These are phyloP conservation scores for Meteorus sp. DNA, from an alignment of 1,140 invertebrate species.

Conservation along the genomic window DNA sequence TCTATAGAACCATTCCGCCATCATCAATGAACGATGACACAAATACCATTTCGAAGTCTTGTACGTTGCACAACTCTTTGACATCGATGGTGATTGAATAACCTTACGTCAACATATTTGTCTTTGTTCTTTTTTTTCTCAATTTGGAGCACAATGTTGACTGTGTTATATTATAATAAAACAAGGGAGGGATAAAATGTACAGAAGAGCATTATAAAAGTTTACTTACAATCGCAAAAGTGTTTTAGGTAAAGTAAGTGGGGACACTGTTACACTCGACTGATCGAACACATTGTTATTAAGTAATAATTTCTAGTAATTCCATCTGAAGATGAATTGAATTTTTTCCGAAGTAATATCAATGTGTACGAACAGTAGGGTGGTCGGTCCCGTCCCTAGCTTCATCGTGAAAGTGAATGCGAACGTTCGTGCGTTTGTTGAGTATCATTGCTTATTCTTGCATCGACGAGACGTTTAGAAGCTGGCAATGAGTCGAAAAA, in stretches of 20 bases:
- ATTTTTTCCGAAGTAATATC: no score
- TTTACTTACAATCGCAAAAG: conserved; percentile 32
- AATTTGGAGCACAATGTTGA: conserved; percentile 27
- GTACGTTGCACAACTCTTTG: no score
- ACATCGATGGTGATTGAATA: no score
- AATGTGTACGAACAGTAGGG: conserved; percentile 46
- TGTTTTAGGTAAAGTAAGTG: neutral
- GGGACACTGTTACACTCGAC: conserved; percentile 50
- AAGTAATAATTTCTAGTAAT: neutral
- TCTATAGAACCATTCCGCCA: no score
- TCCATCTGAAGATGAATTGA: neutral
- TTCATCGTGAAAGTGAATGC: conserved; percentile 67
- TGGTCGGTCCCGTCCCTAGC: conserved; percentile 55
- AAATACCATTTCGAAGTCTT: no score
- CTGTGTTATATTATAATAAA: conserved; percentile 47
- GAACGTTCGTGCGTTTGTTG: conserved; percentile 62
- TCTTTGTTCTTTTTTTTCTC: conserved; percentile 15
- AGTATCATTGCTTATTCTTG: conserved; percentile 56
- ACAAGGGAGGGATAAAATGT: conserved; percentile 53
- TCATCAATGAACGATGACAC: no score
- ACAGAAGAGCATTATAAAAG: conserved; percentile 56
- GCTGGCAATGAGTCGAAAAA: conserved; percentile 87
- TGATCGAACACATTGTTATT: conserved; percentile 44
- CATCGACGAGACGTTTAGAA: conserved; percentile 70
- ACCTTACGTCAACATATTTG: conserved; percentile 37